Percentiles rank a stretch among this genome's conserved stretches.
These are phyloP conservation scores for Oceanites oceanicus DNA, from an alignment of 2,113 vertebrate genomes.

Conservation along the genomic window DNA sequence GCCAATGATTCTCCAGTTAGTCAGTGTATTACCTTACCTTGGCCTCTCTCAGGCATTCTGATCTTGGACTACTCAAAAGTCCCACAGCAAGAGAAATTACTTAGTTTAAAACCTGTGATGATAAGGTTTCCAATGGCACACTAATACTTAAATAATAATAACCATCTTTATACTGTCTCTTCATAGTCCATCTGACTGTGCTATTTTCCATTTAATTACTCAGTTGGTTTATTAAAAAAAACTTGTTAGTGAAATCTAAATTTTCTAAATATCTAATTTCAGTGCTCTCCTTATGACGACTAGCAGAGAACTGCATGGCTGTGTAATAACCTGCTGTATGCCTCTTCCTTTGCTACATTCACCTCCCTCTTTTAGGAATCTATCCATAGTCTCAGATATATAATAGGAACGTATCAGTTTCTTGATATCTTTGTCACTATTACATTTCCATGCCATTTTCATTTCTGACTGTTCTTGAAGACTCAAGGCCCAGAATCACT, in stretches of 20 bases:
- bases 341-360: neutral
- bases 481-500: neutral
- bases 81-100: neutral
- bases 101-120: neutral
- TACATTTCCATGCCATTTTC: neutral
- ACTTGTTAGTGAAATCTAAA: constrained; percentile 16
- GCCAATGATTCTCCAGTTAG: neutral
- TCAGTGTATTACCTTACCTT: neutral
- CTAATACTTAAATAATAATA: constrained; percentile 25
- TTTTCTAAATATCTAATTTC: neutral
- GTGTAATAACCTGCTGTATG: neutral
- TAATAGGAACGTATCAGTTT: neutral
- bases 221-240: constrained; percentile 13
- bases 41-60: neutral
- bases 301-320: neutral
- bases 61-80: neutral
- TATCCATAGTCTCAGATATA: neutral
- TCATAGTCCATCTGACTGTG: neutral
- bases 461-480: neutral
- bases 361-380: neutral
- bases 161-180: neutral
- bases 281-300: neutral
- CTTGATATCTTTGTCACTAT: neutral
- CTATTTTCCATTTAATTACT: constrained; percentile 24
- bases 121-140: neutral